Base-by-base conservation (phyloP, 35 echinoderm and acorn worm genomes). In the Anneissia japonica region DNA sequence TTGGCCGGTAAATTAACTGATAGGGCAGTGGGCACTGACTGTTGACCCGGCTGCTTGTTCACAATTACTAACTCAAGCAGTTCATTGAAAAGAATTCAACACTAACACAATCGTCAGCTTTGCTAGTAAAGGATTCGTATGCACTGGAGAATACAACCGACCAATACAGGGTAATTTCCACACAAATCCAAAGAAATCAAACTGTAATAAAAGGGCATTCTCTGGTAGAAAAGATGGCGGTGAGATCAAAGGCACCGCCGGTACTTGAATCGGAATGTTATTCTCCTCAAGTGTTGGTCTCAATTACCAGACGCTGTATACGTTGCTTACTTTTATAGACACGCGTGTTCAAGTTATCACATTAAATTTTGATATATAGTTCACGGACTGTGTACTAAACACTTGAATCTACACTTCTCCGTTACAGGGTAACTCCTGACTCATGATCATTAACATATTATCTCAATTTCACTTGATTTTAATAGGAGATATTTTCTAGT, bases 1-100 rank as follows among this genome's bases (percentile, higher is more conserved):
- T 64, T 64, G 51, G 51, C 51, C 51, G 51, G 51, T 64, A 64
- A 64, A 64, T 64, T 64, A 64, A 64, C 51, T 64, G 51, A 64
- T 64, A 64, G 51, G 51, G 21, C 51, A 64, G 51, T 64, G 51
- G 51, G 26, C 51, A 64, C 51, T 64, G 21, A 64, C 51, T 64
- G 51, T 64, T 64, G 51, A 64, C 51, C 21, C 19, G 51, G 26
- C 7, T 64, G 51, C 19, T 64, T 64, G 51, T n/a, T n/a, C n/a
- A n/a, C n/a, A n/a, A n/a, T n/a, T n/a, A n/a, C n/a, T n/a, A n/a
- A 9, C 6, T 64, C 51, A 64, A 64, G 21, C 19, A 26, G 51
- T 64, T 64, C 11, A 9, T 26, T 45, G 40, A 45, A 45, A 45
- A 45, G 40, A 45, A 45, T 4, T 7, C 51, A 19, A 64, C 21